Evolutionary conservation across 2,113 vertebrate species (phyloP).

Genomic region (Poeciliopsis occidentalis): DNA sequence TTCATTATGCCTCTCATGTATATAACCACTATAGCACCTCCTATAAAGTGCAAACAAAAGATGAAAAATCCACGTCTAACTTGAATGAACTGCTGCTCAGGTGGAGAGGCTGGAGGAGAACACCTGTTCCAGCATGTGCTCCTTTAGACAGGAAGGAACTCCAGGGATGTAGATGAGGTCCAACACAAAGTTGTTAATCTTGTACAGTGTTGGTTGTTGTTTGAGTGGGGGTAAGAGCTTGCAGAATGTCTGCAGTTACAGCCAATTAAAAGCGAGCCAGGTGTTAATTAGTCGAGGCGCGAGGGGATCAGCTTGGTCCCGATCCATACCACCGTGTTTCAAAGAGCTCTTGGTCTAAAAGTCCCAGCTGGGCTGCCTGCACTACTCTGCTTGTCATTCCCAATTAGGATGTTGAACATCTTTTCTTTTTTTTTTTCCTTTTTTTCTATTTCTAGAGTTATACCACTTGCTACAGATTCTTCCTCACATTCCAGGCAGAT

Average conservation of each 20-base stretch:
- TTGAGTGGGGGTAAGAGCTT: neutral
- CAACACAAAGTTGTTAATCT: conserved; percentile 42
- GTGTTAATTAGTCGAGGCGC: conserved; percentile 71
- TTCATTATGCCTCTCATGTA: conserved; percentile 19
- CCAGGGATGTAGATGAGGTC: conserved; percentile 27
- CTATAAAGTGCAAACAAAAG: conserved; percentile 29
- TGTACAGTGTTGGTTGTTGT: conserved; percentile 6
- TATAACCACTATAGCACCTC: conserved; percentile 28
- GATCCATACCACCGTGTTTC: conserved; percentile 66
- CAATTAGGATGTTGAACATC: conserved; percentile 75
- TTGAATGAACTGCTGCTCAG: conserved; percentile 6
- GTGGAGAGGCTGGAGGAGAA: conserved; percentile 25
- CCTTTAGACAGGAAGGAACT: conserved; percentile 30
- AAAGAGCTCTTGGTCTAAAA: conserved; percentile 66
- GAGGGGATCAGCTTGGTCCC: conserved; percentile 54
- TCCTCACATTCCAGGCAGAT: conserved; percentile 51
- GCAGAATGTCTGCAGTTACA: conserved; percentile 43
- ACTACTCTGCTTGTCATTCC: conserved; percentile 71
- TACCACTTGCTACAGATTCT: conserved; percentile 32
- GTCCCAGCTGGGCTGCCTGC: conserved; percentile 63
- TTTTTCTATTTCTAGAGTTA: conserved; percentile 38
- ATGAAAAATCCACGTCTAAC: conserved; percentile 21
- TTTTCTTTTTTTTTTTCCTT: neutral
- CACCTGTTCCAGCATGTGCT: conserved; percentile 53
- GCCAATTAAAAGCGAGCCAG: conserved; percentile 67